These are phyloP conservation scores for Habropoda laboriosa DNA, from an alignment of 1,140 invertebrate genomes.

Conservation along the genomic window DNA sequence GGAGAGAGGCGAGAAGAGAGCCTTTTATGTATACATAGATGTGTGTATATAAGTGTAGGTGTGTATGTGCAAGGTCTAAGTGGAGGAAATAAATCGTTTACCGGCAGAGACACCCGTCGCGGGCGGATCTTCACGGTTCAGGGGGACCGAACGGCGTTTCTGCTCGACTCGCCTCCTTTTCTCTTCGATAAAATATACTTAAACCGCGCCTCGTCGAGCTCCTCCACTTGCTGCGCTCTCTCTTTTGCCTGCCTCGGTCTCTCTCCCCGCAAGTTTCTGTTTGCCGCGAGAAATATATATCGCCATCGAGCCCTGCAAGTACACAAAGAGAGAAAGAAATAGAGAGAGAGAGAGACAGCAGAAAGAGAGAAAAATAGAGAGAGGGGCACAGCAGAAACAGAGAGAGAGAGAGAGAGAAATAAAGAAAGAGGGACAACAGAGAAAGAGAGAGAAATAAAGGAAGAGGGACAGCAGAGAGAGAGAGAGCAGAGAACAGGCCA, in stretches of 20 bases:
- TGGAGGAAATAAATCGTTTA: constrained; percentile 65
- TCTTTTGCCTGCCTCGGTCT: constrained; percentile 36
- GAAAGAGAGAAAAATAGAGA: no score
- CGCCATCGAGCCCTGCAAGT: constrained; percentile 44
- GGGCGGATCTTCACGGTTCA: constrained; percentile 61
- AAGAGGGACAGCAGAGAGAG: no score
- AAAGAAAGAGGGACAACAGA: no score
- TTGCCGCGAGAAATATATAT: constrained; percentile 46
- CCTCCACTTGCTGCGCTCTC: background rate
- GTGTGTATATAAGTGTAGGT: no score
- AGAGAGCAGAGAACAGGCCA: background rate
- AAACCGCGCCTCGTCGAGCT: constrained; percentile 38
- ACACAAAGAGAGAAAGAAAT: constrained; percentile 24
- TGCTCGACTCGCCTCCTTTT: constrained; percentile 34
- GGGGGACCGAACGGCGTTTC: constrained; percentile 27
- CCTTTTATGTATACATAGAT: background rate
- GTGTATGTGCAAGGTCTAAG: constrained; percentile 12
- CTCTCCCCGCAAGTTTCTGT: no score
- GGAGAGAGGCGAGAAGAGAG: background rate
- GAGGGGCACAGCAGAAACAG: constrained; percentile 44
- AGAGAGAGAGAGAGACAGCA: background rate
- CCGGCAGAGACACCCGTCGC: constrained; percentile 57
- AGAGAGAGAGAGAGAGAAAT: constrained; percentile 20
- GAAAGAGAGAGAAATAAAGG: no score
- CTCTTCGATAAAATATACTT: constrained; percentile 64